These are phyloP conservation scores for Ceratina australensis DNA, from an alignment of 1,140 invertebrate genomes.

Conservation along the genomic window DNA sequence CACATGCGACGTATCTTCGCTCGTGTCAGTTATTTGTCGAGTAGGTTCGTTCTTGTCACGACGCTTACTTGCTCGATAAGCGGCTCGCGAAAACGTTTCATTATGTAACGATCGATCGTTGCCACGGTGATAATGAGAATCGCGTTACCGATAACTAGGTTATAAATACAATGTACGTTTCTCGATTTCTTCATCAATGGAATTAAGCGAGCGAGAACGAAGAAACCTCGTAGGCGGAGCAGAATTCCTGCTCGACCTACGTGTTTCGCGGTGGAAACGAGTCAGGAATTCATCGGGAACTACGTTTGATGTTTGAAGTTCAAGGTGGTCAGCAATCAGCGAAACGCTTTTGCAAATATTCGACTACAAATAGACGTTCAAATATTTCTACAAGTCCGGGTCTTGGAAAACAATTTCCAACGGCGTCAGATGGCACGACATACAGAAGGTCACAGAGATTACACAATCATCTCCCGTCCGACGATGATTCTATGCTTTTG, in stretches of 20 bases:
- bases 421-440: too few species aligned
- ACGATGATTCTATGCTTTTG: conserved; percentile 7
- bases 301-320: too few species aligned
- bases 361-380: too few species aligned
- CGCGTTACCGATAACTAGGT: neutral
- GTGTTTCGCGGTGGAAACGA: too few species aligned
- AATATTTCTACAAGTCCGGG: too few species aligned
- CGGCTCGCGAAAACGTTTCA: neutral
- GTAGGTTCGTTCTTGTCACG: neutral
- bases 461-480: neutral
- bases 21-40: neutral
- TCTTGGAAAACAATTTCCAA: too few species aligned
- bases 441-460: conserved; percentile 19
- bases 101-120: conserved; percentile 13
- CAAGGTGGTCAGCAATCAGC: too few species aligned
- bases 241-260: too few species aligned
- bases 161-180: neutral
- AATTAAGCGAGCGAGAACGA: too few species aligned
- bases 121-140: neutral
- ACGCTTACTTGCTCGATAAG: neutral
- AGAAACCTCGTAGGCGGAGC: too few species aligned
- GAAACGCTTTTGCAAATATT: too few species aligned
- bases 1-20: neutral
- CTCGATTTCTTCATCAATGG: neutral
- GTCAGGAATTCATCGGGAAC: too few species aligned